Conservation (phyloP, 2,888 invertebrate genomes). For the Melieria omissa region DNA sequence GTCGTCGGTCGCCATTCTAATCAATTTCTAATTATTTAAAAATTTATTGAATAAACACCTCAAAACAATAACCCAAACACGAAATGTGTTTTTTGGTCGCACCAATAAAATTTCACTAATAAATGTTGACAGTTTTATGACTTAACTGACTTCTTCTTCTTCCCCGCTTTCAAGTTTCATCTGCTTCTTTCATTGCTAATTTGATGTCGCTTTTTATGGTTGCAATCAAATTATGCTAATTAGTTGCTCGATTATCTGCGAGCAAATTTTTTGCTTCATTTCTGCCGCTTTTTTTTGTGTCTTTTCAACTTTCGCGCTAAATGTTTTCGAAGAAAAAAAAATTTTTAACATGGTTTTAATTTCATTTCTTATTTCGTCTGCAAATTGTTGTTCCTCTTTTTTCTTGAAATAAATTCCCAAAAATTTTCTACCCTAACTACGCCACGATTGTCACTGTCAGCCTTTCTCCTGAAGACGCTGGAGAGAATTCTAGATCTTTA, state of each 20-base stretch:
- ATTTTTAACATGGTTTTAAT: background rate
- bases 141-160: slow-evolving; percentile 13
- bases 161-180: slow-evolving; percentile 3
- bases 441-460: no score
- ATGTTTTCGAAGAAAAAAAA: background rate
- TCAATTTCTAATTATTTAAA: slow-evolving; percentile 19
- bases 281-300: background rate
- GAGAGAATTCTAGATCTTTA: no score
- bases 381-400: slow-evolving; percentile 1
- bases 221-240: slow-evolving; percentile 56
- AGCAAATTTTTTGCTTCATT: slow-evolving; percentile 20
- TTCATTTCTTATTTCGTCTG: no score
- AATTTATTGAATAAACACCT: slow-evolving; percentile 11
- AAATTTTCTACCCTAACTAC: slow-evolving; percentile 22
- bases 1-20: no score
- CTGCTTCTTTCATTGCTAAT: slow-evolving; percentile 18
- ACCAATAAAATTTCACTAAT: slow-evolving; percentile 33
- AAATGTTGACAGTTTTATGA: slow-evolving; percentile 41
- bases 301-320: slow-evolving; percentile 8
- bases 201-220: slow-evolving; percentile 15
- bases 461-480: no score
- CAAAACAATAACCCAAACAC: background rate
- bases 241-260: slow-evolving; percentile 36
- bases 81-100: slow-evolving; percentile 4
- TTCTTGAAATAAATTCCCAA: background rate